A percentile compares a stretch with the other conserved stretches of the same genome.
Conservation (phyloP, 2,797 vertebrate species). For the Glyptemys insculpta region DNA sequence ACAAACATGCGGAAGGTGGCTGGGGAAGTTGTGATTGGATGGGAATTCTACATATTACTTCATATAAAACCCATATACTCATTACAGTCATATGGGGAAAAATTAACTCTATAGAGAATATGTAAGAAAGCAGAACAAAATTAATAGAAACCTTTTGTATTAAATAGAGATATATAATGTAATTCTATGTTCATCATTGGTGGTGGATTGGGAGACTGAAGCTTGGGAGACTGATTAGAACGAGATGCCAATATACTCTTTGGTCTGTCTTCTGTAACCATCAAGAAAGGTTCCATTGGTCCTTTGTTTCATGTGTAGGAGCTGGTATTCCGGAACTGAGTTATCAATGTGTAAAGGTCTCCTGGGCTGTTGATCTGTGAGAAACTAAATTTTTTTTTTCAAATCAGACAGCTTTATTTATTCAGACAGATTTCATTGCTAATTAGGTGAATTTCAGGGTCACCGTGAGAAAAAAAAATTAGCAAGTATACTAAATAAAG, state of each 20-base stretch:
- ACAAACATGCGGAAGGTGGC: background rate
- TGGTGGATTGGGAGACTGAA: background rate
- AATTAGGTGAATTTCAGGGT: constrained; percentile 58
- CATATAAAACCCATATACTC: background rate
- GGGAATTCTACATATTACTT: background rate
- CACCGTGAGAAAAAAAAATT: constrained; percentile 15
- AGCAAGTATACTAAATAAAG: constrained; percentile 70
- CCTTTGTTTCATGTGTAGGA: constrained; percentile 27
- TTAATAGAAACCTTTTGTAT: background rate
- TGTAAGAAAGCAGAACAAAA: background rate
- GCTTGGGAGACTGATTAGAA: background rate
- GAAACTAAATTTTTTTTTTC: constrained; percentile 45
- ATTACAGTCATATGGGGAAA: background rate
- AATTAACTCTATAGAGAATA: background rate
- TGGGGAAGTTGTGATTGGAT: background rate
- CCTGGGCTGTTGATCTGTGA: constrained; percentile 8
- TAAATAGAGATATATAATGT: background rate
- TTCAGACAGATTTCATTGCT: constrained; percentile 59
- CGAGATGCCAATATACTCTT: background rate
- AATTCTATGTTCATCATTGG: background rate
- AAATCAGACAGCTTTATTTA: constrained; percentile 60
- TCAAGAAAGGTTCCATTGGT: constrained; percentile 31
- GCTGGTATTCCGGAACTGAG: constrained; percentile 47
- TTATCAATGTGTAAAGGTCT: constrained; percentile 33
- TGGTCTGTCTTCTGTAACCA: constrained; percentile 11